phyloP scores from a whole-genome alignment of 2,113 vertebrate genomes.

The Theropithecus gelada region DNA sequence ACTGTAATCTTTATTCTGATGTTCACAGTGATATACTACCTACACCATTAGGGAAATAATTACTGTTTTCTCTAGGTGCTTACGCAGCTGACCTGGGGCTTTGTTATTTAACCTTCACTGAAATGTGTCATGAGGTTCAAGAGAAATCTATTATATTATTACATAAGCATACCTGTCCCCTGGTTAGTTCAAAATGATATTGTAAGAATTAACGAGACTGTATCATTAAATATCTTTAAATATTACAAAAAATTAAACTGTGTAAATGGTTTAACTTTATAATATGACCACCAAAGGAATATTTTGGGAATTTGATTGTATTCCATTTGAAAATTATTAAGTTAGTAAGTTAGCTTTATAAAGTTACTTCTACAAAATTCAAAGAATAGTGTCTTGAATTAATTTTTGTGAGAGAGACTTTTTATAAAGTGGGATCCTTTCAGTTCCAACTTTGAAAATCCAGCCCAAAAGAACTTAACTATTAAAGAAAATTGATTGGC shows the following conservation, averaged over 20 bases:
- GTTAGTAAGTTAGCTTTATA: constrained; percentile 72
- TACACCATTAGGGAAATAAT: constrained; percentile 27
- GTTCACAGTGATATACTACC: background rate
- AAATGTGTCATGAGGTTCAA: constrained; percentile 49
- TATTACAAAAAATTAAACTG: constrained; percentile 30
- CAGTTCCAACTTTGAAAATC: background rate
- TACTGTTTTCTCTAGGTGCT: constrained; percentile 57
- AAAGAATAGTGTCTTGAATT: constrained; percentile 51
- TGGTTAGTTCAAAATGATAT: constrained; percentile 61
- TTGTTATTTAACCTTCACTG: constrained; percentile 62
- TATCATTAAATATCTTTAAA: constrained; percentile 63
- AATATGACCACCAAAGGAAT: constrained; percentile 52
- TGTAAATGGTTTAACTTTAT: constrained; percentile 54
- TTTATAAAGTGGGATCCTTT: constrained; percentile 12
- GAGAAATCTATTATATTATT: constrained; percentile 46
- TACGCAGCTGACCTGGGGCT: constrained; percentile 49
- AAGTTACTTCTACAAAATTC: constrained; percentile 67
- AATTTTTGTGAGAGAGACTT: constrained; percentile 61
- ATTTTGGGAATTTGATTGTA: constrained; percentile 61
- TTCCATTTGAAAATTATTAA: constrained; percentile 70
- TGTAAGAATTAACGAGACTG: constrained; percentile 64
- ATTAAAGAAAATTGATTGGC: constrained; percentile 13
- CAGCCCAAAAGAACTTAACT: constrained; percentile 14
- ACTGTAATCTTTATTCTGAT: constrained; percentile 35
- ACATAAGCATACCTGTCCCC: constrained; percentile 52